Evolutionary conservation across 2,888 invertebrate species (phyloP), one percentile per base, ranked within the genome.

Genomic region (Lamellibrachia satsuma): DNA sequence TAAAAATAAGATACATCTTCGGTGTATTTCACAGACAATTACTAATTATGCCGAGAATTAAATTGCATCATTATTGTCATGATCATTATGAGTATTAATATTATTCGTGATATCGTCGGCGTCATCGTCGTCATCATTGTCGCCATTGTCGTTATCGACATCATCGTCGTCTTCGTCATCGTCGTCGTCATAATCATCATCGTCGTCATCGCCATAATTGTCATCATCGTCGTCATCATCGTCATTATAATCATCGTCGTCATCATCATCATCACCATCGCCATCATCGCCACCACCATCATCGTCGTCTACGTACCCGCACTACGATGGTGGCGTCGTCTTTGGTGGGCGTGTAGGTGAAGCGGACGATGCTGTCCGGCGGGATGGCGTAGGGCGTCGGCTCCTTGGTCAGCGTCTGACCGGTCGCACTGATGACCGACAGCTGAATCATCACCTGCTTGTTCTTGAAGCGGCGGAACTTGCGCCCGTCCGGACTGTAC

Each of bases 401-500:
- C 39, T 91, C 39, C 90, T 93, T 93, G 39, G 94, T 92, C 52
- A 93, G 92, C 39, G 93, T 52, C 2, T 11, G 92, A 6, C 52
- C 90, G 15, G 91, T 90, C 8, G 90, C n/a, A 11, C 90, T 15
- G 75, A 52, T 55, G 9, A 92, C 27, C 0, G 90, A 90, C 11
- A 92, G 60, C 75, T 93, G 92, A 3, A 94, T 93, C 15, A 92
- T 52, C 52, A 94, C 92, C 91, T 93, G 93, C 11, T 94, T 92
- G 92, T 94, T 93, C 90, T 93, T 93, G 91, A 93, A 91, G 7
- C 94, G 93, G 6, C 52, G 57, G 93, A 93, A 94, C 52, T 92
- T 93, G 9, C 94, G 93, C 7, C 94, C 94, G 90, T 94, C 94
- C 9, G 92, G 92, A 4, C 94, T 91, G 90, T 91, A 51, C 60